A percentile compares a stretch with the other conserved stretches of the same genome.
phyloP scores from a whole-genome alignment of 1,140 invertebrate species.

The Anastrepha ludens region DNA sequence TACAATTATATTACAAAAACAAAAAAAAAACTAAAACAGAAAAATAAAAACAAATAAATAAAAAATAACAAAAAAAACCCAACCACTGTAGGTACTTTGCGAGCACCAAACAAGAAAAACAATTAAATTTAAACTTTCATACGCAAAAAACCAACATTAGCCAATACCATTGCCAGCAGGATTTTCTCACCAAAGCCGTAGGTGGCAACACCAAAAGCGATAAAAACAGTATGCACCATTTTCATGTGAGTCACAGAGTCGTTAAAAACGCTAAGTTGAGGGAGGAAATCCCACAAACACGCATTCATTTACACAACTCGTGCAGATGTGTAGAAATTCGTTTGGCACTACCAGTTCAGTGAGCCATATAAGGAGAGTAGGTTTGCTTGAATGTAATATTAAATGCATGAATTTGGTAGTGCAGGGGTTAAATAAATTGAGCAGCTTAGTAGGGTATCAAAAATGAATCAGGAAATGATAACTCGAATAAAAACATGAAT shows the following conservation, averaged over 20 bases:
- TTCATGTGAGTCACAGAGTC: slow-evolving; percentile 10
- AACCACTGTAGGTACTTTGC: not conserved
- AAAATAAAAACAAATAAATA: not conserved
- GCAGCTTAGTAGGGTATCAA: too few species aligned
- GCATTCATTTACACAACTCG: not conserved
- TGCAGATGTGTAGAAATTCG: too few species aligned
- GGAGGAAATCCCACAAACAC: not conserved
- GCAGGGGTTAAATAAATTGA: too few species aligned
- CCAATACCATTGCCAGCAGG: not conserved
- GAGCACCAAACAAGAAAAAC: not conserved
- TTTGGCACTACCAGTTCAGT: too few species aligned
- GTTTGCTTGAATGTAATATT: too few species aligned
- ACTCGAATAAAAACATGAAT: too few species aligned
- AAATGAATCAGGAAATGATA: too few species aligned
- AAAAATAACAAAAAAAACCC: not conserved
- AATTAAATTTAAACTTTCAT: not conserved
- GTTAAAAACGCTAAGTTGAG: not conserved
- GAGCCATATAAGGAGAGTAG: too few species aligned
- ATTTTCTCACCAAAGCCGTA: not conserved
- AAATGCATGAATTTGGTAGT: too few species aligned
- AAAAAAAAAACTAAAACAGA: not conserved
- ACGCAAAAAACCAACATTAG: not conserved
- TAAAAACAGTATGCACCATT: not conserved
- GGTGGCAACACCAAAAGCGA: slow-evolving; percentile 16
- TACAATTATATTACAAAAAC: not conserved